Conservation (phyloP, 2,797 vertebrate genomes). For the Propithecus deckenii region DNA sequence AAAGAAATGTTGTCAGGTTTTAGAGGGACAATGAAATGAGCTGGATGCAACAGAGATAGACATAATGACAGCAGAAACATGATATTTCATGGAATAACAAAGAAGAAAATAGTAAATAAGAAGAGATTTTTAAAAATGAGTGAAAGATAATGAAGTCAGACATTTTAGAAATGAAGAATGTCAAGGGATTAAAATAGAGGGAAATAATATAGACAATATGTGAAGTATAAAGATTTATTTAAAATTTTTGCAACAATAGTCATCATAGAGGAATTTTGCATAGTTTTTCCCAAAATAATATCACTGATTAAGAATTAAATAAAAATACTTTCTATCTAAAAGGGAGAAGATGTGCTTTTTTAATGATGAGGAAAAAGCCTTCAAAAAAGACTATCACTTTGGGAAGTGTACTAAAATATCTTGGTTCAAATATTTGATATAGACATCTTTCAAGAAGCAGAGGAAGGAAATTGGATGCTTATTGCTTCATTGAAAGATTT, state of each 20-base stretch:
- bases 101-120: background rate
- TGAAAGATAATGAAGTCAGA: background rate
- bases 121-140: background rate
- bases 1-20: conserved; percentile 29
- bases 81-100: background rate
- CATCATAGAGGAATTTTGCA: background rate
- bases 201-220: background rate
- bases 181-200: background rate
- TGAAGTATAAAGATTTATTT: conserved; percentile 40
- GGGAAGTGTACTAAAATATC: background rate
- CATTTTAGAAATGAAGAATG: background rate
- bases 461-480: background rate
- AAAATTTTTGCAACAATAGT: background rate
- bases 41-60: background rate
- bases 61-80: conserved; percentile 25
- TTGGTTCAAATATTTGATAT: background rate
- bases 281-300: conserved; percentile 25
- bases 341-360: background rate
- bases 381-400: background rate
- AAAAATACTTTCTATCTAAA: background rate
- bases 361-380: background rate
- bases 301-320: background rate
- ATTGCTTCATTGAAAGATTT: background rate
- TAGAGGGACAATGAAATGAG: background rate
- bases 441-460: background rate